These are phyloP conservation scores for Monopis laevigella DNA, from an alignment of 2,888 invertebrate genomes.

Conservation along the genomic window DNA sequence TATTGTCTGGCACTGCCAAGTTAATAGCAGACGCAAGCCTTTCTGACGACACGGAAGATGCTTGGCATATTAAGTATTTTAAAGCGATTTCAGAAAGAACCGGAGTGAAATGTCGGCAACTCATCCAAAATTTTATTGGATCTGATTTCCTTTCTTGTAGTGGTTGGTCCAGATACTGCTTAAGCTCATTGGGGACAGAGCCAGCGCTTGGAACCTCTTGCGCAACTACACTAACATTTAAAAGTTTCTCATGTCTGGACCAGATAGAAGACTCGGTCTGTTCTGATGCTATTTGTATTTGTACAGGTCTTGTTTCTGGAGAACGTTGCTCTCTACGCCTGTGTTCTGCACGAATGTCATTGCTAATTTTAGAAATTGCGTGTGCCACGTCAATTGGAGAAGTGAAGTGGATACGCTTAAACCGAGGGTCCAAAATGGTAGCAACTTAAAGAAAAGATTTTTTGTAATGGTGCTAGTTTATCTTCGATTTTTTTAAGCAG, in stretches of 20 bases:
- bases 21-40: conserved; percentile 21
- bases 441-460: conserved; percentile 20
- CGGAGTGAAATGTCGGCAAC: conserved; percentile 21
- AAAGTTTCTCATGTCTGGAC: conserved; percentile 20
- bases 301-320: conserved; percentile 15
- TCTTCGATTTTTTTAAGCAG: conserved; percentile 15
- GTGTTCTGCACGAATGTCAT: conserved; percentile 20
- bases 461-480: conserved; percentile 17
- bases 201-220: conserved; percentile 15
- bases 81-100: conserved; percentile 25
- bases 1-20: too few relatives aligned
- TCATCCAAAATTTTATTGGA: conserved; percentile 22
- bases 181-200: conserved; percentile 21
- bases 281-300: conserved; percentile 16
- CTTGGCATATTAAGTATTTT: conserved; percentile 22
- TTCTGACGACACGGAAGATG: conserved; percentile 22
- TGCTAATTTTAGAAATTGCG: conserved; percentile 19
- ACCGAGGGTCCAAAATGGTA: conserved; percentile 23
- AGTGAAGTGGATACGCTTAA: conserved; percentile 21
- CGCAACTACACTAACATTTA: neutral
- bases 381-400: conserved; percentile 18
- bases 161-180: conserved; percentile 25
- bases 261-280: conserved; percentile 19
- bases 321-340: conserved; percentile 20
- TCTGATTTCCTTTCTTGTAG: conserved; percentile 16